These are phyloP conservation scores for Drosophila neoperkinsi DNA, from an alignment of 2,888 invertebrate species.

Conservation along the genomic window DNA sequence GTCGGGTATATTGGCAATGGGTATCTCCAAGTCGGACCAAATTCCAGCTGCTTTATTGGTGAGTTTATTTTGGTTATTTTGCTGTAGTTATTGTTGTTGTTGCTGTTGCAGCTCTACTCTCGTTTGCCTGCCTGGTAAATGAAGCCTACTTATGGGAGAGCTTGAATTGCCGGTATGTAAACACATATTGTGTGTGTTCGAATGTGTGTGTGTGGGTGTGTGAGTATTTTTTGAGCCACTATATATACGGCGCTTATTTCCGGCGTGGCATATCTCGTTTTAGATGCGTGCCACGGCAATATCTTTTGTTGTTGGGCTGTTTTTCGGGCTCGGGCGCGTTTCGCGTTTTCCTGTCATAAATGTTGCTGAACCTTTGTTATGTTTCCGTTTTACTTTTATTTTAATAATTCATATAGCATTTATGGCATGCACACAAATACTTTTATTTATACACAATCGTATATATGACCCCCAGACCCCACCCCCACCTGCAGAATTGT, in stretches of 20 bases:
- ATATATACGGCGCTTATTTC: conserved; percentile 70
- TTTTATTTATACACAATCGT: conserved; percentile 64
- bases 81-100: not conserved
- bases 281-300: conserved; percentile 79
- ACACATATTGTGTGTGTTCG: conserved; percentile 30
- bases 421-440: conserved; percentile 69
- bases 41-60: not conserved
- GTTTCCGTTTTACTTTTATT: conserved; percentile 80
- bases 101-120: conserved; percentile 19
- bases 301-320: conserved; percentile 51
- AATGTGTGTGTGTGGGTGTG: conserved; percentile 20
- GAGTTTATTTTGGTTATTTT: not conserved
- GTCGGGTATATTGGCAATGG: not conserved
- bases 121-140: conserved; percentile 65
- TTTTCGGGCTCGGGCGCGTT: conserved; percentile 59
- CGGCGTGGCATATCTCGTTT: conserved; percentile 80
- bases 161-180: conserved; percentile 73
- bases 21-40: conserved; percentile 5
- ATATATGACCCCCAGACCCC: conserved; percentile 6
- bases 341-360: conserved; percentile 80
- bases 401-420: conserved; percentile 80
- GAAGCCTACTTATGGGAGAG: conserved; percentile 76
- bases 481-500: conserved; percentile 15
- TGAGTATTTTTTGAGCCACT: conserved; percentile 49
- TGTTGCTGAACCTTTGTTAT: conserved; percentile 79